Base-by-base conservation (phyloP, 1,140 invertebrate genomes). In the Pogonus chalceus region DNA sequence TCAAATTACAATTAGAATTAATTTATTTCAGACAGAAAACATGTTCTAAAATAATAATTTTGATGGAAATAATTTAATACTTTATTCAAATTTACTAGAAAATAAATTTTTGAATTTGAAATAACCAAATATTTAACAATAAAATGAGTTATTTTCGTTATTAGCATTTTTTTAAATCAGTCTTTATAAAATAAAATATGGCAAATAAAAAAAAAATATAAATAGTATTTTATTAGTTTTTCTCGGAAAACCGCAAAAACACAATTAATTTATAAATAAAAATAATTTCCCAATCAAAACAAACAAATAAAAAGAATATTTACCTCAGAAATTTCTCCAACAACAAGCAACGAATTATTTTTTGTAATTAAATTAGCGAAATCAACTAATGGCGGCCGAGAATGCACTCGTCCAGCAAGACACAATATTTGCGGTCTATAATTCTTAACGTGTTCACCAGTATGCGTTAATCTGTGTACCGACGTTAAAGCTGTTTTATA, bases 371-470 rank as follows among this genome's bases (percentile, higher is more conserved):
- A 78, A 65, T 90, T 83, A 0, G 88, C 93, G 62, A 98, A 83
- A 71, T 97, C 92, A 0, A 98, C 75, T 0, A 98, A 76, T 1
- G 90, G 83, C 1, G 92, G 91, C 26, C 95, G 75, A 0, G 80
- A 73, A 52, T 83, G 82, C 0, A 93, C 91, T 22, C 81, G 69
- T 1, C 95, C 96, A 4, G 84, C 81, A 20, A 98, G 75, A 12
- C 94, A 87, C 56, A 98, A 70, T 57, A 96, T 81, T 72, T 92
- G 88, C 0, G 95, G 96, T 69, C 88, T 84, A 70, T 95, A 98
- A 71, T 96, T 97, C 73, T 98, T 98, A 1, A 98, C 92, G 66
- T 98, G 95, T 61, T 97, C 92, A 26, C 87, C 84, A 1, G 89
- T 87, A 18, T 84, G 81, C 16, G 87, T 84, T 54, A 98, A 69